phyloP scores from a whole-genome alignment of 1,140 invertebrate genomes.

The Amphibalanus amphitrite region DNA sequence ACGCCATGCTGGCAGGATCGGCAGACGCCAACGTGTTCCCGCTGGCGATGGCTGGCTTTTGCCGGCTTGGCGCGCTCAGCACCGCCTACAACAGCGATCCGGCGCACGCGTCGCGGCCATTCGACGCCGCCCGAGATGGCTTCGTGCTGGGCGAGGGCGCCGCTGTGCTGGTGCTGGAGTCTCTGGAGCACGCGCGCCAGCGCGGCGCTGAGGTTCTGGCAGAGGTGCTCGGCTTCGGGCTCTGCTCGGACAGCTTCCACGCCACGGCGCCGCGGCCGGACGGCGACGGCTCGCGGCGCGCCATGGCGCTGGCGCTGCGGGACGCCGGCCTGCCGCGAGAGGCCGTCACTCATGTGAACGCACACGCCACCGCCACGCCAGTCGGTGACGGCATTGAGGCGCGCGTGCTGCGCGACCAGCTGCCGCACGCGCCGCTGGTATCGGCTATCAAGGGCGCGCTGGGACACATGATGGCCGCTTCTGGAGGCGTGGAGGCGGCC shows the following conservation, averaged over 20 bases:
- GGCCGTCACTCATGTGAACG: conserved; percentile 76
- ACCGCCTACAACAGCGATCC: conserved; percentile 72
- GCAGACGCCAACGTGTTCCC: conserved; percentile 80
- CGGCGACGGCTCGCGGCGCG: conserved; percentile 68
- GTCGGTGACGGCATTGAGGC: conserved; percentile 85
- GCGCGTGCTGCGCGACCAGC: conserved; percentile 55
- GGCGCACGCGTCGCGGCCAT: conserved; percentile 67
- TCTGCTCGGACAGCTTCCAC: conserved; percentile 87
- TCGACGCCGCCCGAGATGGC: conserved; percentile 81
- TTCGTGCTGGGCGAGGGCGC: conserved; percentile 98
- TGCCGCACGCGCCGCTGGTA: conserved; percentile 32
- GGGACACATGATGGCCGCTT: conserved; percentile 87
- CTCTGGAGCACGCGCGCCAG: conserved; percentile 57
- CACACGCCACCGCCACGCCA: conserved; percentile 95
- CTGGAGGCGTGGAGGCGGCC: conserved; percentile 77
- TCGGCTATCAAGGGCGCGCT: conserved; percentile 89
- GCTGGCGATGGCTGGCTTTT: conserved; percentile 73
- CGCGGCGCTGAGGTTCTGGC: conserved; percentile 70
- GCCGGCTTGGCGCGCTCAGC: conserved; percentile 56
- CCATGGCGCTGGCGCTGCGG: conserved; percentile 70
- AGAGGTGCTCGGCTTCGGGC: conserved; percentile 89
- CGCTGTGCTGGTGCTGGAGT: conserved; percentile 76
- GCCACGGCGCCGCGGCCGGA: conserved; percentile 78
- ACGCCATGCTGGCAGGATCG: conserved; percentile 88
- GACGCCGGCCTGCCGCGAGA: conserved; percentile 44